Evolutionary conservation across 2,113 vertebrate genomes (phyloP), one percentile per base, ranked within the genome.

Genomic region (Triplophysa siluroides): DNA sequence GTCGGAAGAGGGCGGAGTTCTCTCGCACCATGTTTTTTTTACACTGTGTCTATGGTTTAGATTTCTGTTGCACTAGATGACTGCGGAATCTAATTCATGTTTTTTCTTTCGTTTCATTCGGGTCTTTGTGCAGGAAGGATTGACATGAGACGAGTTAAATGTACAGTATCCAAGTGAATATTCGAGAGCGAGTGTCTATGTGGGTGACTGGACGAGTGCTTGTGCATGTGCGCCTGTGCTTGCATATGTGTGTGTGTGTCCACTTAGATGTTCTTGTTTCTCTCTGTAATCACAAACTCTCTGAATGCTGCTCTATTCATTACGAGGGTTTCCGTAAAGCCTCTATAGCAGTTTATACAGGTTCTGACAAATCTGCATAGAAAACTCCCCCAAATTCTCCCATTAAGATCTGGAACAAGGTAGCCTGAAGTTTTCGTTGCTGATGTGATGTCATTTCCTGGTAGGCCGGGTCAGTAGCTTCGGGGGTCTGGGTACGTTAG

Each of bases 21-120:
- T 97, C 95, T 96, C 96, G 95, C 95, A 93, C 94, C 93, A 94
- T 80, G 89, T 98, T 99, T 98, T 61, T 33, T 99, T 96, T 98
- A 98, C 96, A 96, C 96, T 96, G 96, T 97, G 96, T 97, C 96
- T 95, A 94, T 94, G 94, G 95, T 96, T 93, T 93, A 91, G 89
- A 92, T 94, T 94, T 93, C 91, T 93, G 94, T 97, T 96, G 95
- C 96, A 95, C 94, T 96, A 95, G 96, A 95, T 95, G 95, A 93
- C 92, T 94, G 93, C 92, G 93, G 94, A 93, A 93, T 92, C 93
- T 95, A 93, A 91, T 93, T 94, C 89, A 91, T 90, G 91, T 86
- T 88, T 80, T n/a, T 69, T 90, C 70, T 90, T 86, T 90, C 86
- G 84, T 89, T 86, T 75, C 61, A 90, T 90, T 89, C 83, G 81